phyloP scores from a whole-genome alignment of 64 coral and sea anemone species.

The Hydrozoanthus tunicans region DNA sequence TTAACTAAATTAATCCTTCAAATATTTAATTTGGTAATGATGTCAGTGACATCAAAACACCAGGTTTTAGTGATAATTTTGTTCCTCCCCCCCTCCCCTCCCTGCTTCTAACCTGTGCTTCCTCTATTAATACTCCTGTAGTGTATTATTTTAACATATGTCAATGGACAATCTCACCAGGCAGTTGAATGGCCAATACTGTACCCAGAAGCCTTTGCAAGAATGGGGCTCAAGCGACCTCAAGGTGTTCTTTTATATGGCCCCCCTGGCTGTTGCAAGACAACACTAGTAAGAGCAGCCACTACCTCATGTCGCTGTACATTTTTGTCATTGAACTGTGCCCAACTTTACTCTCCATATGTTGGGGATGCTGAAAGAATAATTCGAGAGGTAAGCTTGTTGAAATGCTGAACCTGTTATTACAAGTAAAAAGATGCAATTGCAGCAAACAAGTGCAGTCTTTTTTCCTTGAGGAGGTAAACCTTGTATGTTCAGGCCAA shows the following conservation, averaged over 20 bases:
- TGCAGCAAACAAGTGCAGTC: no score
- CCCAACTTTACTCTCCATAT: slow-evolving; percentile 89
- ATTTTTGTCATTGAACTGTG: slow-evolving; percentile 93
- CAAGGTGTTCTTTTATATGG: slow-evolving; percentile 90
- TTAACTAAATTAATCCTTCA: no score
- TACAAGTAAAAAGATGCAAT: neutral
- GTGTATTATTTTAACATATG: no score
- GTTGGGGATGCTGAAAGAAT: slow-evolving; percentile 95
- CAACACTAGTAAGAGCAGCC: slow-evolving; percentile 81
- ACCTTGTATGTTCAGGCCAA: no score
- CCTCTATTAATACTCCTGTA: no score
- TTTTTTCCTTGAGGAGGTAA: no score
- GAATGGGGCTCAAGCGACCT: slow-evolving; percentile 75
- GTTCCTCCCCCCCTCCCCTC: no score
- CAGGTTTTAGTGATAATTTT: no score
- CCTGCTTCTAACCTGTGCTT: no score
- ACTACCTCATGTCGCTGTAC: slow-evolving; percentile 85
- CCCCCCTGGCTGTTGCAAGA: slow-evolving; percentile 97
- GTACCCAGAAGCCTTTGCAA: slow-evolving; percentile 87
- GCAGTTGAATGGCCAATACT: slow-evolving; percentile 95
- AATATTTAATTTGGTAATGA: no score
- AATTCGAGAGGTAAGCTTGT: slow-evolving; percentile 74
- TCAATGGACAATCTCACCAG: slow-evolving; percentile 8
- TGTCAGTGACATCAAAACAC: no score
- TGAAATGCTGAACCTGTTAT: neutral